Percentiles rank a stretch among this genome's conserved stretches.
phyloP scores from a whole-genome alignment of 1,140 invertebrate genomes.

The Drosophila kanapiae region DNA sequence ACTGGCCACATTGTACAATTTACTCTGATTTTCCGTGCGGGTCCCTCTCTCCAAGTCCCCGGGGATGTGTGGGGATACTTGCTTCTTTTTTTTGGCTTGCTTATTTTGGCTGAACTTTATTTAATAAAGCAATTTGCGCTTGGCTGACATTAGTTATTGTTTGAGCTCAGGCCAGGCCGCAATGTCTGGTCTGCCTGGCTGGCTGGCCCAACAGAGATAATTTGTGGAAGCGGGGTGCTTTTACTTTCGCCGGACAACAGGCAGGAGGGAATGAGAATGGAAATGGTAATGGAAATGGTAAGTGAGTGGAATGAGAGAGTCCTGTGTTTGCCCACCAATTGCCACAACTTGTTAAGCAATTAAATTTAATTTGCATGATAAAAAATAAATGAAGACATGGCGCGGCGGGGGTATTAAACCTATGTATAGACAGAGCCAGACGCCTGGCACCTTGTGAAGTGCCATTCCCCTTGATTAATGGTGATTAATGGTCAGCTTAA shows the following conservation, averaged over 20 bases:
- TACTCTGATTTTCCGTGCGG: constrained; percentile 78
- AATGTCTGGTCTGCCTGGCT: constrained; percentile 70
- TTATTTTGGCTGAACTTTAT: constrained; percentile 81
- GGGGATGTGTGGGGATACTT: constrained; percentile 45
- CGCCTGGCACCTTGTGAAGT: constrained; percentile 4
- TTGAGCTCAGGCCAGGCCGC: constrained; percentile 59
- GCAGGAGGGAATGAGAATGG: background rate
- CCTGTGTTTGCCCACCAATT: constrained; percentile 44
- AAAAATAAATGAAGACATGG: constrained; percentile 67
- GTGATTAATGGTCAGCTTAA: constrained; percentile 58
- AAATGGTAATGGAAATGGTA: background rate
- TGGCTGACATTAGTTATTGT: constrained; percentile 84
- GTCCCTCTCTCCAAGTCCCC: constrained; percentile 22
- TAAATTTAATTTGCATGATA: constrained; percentile 81
- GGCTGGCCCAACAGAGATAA: constrained; percentile 66
- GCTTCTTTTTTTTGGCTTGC: constrained; percentile 57
- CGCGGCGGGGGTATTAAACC: constrained; percentile 1
- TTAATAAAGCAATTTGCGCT: constrained; percentile 84
- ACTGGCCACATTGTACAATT: constrained; percentile 78
- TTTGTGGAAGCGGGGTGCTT: constrained; percentile 45
- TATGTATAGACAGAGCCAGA: background rate
- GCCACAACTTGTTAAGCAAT: constrained; percentile 71
- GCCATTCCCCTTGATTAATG: constrained; percentile 60
- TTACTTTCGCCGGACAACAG: background rate
- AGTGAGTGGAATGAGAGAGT: background rate